Evolutionary conservation across 2,797 vertebrate species (phyloP).

Genomic region (Pseudochirops cupreus): DNA sequence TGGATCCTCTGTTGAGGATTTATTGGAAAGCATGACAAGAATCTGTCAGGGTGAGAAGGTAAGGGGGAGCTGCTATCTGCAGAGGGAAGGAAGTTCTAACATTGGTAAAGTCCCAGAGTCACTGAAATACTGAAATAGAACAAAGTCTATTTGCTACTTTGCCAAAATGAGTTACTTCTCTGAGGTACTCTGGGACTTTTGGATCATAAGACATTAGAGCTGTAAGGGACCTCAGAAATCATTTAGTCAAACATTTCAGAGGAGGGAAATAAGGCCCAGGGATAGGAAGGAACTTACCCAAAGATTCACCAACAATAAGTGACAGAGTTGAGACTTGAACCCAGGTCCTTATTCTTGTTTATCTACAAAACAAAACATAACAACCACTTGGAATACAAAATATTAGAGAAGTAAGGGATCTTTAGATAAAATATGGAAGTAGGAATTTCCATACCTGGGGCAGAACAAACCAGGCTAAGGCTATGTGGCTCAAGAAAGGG

Average conservation of each 20-base stretch:
- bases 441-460: not conserved
- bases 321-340: not conserved
- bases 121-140: not conserved
- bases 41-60: not conserved
- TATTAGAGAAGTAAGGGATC: not conserved
- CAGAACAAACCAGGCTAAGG: not conserved
- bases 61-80: not conserved
- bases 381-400: not conserved
- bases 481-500: not conserved
- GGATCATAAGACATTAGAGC: not conserved
- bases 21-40: not conserved
- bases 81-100: not conserved
- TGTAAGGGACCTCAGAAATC: not conserved
- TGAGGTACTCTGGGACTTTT: not conserved
- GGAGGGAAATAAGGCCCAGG: not conserved
- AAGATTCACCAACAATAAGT: not conserved
- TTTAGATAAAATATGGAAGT: not conserved
- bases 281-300: not conserved
- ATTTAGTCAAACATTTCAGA: not conserved
- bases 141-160: not conserved
- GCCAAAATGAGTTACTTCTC: not conserved
- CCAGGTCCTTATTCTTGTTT: not conserved
- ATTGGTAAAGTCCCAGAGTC: not conserved
- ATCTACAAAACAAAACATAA: not conserved
- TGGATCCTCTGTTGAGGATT: not conserved